Percentiles rank a stretch among this genome's conserved stretches.
Conservation (phyloP, 2,888 invertebrate genomes). For the Sesia apiformis region DNA sequence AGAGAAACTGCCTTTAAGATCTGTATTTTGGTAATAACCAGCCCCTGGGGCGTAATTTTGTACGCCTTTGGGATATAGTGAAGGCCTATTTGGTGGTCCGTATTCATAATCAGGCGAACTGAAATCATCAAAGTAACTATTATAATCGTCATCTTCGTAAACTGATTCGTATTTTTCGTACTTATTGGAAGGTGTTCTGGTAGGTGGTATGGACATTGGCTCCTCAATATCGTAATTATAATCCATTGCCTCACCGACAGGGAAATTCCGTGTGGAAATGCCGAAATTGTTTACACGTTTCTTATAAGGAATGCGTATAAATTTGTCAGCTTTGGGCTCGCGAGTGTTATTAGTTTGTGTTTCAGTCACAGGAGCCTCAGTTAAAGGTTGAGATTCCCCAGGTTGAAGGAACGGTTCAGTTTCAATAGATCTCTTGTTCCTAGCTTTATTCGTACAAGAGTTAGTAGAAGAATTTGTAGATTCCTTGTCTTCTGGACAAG, state of each 20-base stretch:
- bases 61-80: constrained; percentile 8
- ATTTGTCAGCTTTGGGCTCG: constrained; percentile 19
- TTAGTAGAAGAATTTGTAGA: background rate
- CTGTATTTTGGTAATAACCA: constrained; percentile 16
- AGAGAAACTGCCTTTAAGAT: constrained; percentile 21
- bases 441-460: constrained; percentile 6
- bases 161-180: constrained; percentile 13
- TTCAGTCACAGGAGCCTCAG: constrained; percentile 8
- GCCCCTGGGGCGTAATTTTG: constrained; percentile 21
- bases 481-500: background rate
- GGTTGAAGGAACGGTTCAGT: constrained; percentile 34
- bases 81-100: constrained; percentile 10
- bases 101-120: constrained; percentile 24
- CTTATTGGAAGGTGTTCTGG: constrained; percentile 4
- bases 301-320: constrained; percentile 20
- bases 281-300: constrained; percentile 16
- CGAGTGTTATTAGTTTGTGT: constrained; percentile 11
- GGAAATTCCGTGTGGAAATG: constrained; percentile 26
- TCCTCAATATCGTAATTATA: constrained; percentile 22
- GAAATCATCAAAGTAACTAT: constrained; percentile 24
- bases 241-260: constrained; percentile 30
- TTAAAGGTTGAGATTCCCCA: constrained; percentile 15
- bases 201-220: background rate
- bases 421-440: constrained; percentile 30
- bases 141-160: constrained; percentile 29